A percentile compares a stretch with the other conserved stretches of the same genome.
Evolutionary conservation across 2,113 vertebrate genomes (phyloP).

Genomic region (Rana temporaria): DNA sequence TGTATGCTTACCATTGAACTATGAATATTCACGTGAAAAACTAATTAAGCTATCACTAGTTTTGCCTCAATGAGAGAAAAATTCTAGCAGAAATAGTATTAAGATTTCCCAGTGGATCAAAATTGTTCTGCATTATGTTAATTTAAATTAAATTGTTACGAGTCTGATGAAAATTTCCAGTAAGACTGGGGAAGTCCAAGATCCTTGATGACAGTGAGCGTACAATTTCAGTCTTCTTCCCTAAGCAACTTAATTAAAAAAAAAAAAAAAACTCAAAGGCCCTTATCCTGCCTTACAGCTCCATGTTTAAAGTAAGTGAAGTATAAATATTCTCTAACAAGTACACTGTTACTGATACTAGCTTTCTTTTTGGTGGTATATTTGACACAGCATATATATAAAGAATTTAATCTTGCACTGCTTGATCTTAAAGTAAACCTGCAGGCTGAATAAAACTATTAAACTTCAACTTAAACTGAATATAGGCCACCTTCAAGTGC

Average conservation of each 20-base stretch:
- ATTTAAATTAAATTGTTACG: constrained; percentile 50
- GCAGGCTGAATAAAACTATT: too few species aligned
- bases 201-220: constrained; percentile 33
- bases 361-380: too few species aligned
- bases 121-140: constrained; percentile 46
- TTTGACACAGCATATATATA: too few species aligned
- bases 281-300: too few species aligned
- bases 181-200: constrained; percentile 13
- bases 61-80: constrained; percentile 34
- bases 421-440: too few species aligned
- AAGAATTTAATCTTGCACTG: too few species aligned
- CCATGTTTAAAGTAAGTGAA: too few species aligned
- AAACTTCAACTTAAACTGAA: too few species aligned
- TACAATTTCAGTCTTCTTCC: constrained; percentile 26
- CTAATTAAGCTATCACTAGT: constrained; percentile 46
- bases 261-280: too few species aligned
- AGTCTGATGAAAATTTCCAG: constrained; percentile 40
- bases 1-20: background rate
- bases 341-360: too few species aligned
- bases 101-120: constrained; percentile 42
- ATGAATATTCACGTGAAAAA: background rate
- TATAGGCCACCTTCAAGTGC: too few species aligned
- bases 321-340: too few species aligned
- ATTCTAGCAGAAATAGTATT: constrained; percentile 37
- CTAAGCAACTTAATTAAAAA: constrained; percentile 32